A percentile compares a stretch with the other conserved stretches of the same genome.
Conservation (phyloP, 2,888 invertebrate species). For the Calameuta pallipes region DNA sequence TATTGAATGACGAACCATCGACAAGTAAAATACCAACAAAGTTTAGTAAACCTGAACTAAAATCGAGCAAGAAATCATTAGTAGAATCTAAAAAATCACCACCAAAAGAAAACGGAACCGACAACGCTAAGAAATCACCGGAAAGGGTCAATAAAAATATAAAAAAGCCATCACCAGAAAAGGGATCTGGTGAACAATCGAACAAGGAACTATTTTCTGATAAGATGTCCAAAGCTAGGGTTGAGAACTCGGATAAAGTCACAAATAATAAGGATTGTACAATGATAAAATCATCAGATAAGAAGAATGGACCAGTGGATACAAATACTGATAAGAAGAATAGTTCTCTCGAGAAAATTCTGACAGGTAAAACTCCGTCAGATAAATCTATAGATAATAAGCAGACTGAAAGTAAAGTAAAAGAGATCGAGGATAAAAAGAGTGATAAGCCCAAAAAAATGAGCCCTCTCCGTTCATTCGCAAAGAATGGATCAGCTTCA, state of each 20-base stretch:
- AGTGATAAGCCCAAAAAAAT: conserved; percentile 42
- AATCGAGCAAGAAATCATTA: conserved; percentile 30
- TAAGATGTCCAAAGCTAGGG: conserved; percentile 34
- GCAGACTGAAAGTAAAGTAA: conserved; percentile 33
- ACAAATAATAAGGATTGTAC: conserved; percentile 38
- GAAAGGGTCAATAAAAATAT: conserved; percentile 1
- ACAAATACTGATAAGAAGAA: conserved; percentile 39
- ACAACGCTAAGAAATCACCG: conserved; percentile 38
- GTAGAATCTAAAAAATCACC: conserved; percentile 36
- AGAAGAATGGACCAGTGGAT: conserved; percentile 55
- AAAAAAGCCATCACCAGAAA: conserved; percentile 17
- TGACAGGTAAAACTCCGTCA: conserved; percentile 30
- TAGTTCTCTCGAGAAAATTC: conserved; percentile 26
- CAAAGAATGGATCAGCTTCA: conserved; percentile 35
- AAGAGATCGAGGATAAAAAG: conserved; percentile 41
- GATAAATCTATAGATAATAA: conserved; percentile 46
- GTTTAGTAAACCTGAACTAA: conserved; percentile 39
- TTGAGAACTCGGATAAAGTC: conserved; percentile 49
- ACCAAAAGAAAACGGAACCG: conserved; percentile 35
- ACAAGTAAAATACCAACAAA: conserved; percentile 57
- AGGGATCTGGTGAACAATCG: not conserved
- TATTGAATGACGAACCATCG: conserved; percentile 33
- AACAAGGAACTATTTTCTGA: conserved; percentile 24
- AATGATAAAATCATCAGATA: conserved; percentile 60
- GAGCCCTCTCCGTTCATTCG: conserved; percentile 25